Percentiles rank a stretch among this genome's conserved stretches.
Conservation (phyloP, 1,140 invertebrate genomes). For the Neodiprion pinetum region DNA sequence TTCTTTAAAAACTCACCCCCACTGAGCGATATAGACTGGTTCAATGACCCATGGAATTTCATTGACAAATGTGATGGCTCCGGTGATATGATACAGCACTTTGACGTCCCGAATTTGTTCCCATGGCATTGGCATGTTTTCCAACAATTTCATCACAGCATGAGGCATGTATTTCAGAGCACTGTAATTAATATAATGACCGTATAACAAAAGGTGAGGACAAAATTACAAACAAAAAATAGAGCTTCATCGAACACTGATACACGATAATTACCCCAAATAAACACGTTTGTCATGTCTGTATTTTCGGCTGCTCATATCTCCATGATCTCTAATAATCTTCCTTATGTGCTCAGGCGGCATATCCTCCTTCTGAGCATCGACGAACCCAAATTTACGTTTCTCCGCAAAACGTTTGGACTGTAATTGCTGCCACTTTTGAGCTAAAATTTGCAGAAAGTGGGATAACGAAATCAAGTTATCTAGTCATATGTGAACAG, state of each 20-base stretch:
- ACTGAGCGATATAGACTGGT: conserved; percentile 98
- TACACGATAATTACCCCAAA: conserved; percentile 73
- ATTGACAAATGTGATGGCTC: conserved; percentile 99
- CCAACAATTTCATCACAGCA: conserved; percentile 97
- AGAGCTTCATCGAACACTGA: background rate
- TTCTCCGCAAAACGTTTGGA: conserved; percentile 98
- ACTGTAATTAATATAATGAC: conserved; percentile 51
- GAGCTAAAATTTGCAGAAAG: conserved; percentile 65
- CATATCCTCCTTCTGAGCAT: conserved; percentile 99
- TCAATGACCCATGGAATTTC: conserved; percentile 99
- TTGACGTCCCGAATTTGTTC: conserved; percentile 99
- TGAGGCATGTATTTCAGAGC: conserved; percentile 99
- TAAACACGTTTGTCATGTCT: conserved; percentile 99
- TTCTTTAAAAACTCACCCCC: conserved; percentile 76
- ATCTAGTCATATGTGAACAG: conserved; percentile 22
- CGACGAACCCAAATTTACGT: conserved; percentile 97
- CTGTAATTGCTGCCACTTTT: conserved; percentile 99
- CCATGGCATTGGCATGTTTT: conserved; percentile 99
- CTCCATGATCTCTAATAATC: conserved; percentile 99
- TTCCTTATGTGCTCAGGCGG: conserved; percentile 98
- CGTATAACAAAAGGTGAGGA: background rate
- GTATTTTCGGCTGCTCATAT: conserved; percentile 99
- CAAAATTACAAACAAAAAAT: background rate
- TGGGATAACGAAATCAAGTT: conserved; percentile 7
- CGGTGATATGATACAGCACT: conserved; percentile 97